These are phyloP conservation scores for Gryon sp. DNA, from an alignment of 1,140 invertebrate species.

Conservation along the genomic window DNA sequence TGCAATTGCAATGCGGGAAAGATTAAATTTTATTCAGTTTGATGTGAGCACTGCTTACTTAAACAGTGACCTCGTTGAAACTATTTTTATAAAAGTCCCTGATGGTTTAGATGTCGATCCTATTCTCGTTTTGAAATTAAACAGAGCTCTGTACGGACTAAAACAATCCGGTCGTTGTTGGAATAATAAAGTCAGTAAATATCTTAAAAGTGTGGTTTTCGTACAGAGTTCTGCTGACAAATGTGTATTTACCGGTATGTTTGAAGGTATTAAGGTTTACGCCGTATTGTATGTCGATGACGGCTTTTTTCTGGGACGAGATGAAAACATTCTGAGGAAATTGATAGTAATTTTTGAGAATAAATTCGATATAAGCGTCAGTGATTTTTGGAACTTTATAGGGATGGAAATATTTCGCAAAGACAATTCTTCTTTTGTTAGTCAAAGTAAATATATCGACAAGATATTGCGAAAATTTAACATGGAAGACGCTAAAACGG, in stretches of 20 bases:
- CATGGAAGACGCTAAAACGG: constrained; percentile 30
- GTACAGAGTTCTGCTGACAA: constrained; percentile 31
- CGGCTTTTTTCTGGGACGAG: constrained; percentile 18
- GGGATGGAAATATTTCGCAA: constrained; percentile 67
- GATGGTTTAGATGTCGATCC: constrained; percentile 11
- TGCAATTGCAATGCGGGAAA: constrained; percentile 27
- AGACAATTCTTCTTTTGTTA: constrained; percentile 38
- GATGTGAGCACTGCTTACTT: constrained; percentile 44
- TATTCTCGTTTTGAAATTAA: constrained; percentile 39
- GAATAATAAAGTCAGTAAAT: constrained; percentile 45
- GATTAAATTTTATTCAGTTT: constrained; percentile 24
- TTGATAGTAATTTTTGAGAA: constrained; percentile 14
- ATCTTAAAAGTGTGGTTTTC: constrained; percentile 32
- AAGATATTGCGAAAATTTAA: constrained; percentile 36
- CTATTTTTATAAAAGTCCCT: constrained; percentile 41
- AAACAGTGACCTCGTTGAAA: constrained; percentile 33
- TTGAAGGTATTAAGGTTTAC: constrained; percentile 9
- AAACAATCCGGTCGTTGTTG: constrained; percentile 47
- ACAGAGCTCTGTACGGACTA: constrained; percentile 51
- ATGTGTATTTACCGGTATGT: constrained; percentile 22
- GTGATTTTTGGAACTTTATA: constrained; percentile 51
- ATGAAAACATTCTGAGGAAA: constrained; percentile 3
- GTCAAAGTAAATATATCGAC: constrained; percentile 31
- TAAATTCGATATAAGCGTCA: constrained; percentile 23
- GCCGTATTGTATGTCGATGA: constrained; percentile 38